Conservation (phyloP, 2,797 vertebrate genomes). For the Heteromormyrus szaboi region DNA sequence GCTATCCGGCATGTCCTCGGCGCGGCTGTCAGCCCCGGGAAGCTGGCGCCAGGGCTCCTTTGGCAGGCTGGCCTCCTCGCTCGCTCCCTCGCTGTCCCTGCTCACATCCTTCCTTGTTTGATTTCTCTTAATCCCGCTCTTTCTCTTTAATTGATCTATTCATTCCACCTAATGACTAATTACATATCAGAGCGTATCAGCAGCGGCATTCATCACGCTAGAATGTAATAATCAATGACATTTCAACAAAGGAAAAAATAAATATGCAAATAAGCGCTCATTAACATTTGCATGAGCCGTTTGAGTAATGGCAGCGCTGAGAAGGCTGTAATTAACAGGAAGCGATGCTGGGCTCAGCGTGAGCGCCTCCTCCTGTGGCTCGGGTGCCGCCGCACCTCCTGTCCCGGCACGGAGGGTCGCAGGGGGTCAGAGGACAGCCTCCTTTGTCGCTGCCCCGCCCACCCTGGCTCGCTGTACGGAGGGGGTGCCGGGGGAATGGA, state of each 20-base stretch:
- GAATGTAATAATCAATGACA: conserved; percentile 99
- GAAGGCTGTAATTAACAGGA: conserved; percentile 93
- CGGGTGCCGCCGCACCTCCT: conserved; percentile 71
- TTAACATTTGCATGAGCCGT: conserved; percentile 99
- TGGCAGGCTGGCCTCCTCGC: conserved; percentile 18
- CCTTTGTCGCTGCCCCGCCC: conserved; percentile 12
- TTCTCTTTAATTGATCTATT: conserved; percentile 97
- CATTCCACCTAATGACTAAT: conserved; percentile 99
- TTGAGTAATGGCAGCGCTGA: conserved; percentile 98
- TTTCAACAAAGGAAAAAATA: conserved; percentile 99
- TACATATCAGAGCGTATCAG: conserved; percentile 97
- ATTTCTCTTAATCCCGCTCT: conserved; percentile 85
- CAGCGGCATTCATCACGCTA: conserved; percentile 97
- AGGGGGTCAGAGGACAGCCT: conserved; percentile 34
- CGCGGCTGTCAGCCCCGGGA: background rate
- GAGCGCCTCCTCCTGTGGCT: conserved; percentile 67
- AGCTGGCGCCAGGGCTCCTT: conserved; percentile 26
- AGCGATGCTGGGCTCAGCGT: conserved; percentile 90
- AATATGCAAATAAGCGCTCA: conserved; percentile 99
- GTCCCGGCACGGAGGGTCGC: conserved; percentile 31
- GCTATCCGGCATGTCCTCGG: background rate
- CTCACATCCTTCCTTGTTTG: conserved; percentile 65
- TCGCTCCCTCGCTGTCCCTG: conserved; percentile 25
- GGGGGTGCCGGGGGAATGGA: background rate
- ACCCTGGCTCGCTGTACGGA: background rate